Conservation (phyloP, 2,113 vertebrate genomes). For the Piaya cayana region DNA sequence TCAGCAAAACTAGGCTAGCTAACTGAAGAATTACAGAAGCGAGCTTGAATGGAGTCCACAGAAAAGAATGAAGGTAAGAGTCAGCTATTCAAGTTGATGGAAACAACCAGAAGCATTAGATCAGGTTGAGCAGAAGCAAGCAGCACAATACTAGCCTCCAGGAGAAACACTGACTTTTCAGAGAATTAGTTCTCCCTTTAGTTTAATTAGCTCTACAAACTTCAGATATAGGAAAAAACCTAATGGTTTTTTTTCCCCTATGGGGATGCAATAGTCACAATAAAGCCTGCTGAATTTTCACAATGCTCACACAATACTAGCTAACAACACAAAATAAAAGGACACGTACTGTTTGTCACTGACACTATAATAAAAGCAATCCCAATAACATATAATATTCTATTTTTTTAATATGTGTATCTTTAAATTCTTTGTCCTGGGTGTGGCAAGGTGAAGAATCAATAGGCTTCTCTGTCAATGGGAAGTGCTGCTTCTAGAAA, state of each 20-base stretch:
- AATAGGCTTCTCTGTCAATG: background rate
- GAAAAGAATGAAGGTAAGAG: background rate
- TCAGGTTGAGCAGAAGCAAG: background rate
- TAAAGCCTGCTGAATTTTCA: background rate
- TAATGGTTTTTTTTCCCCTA: background rate
- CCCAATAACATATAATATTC: background rate
- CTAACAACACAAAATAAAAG: background rate
- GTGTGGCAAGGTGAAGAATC: conserved; percentile 35
- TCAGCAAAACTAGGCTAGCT: background rate
- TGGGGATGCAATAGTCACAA: background rate
- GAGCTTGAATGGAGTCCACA: background rate
- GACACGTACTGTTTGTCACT: background rate
- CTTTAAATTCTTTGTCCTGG: conserved; percentile 29
- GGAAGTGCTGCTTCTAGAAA: conserved; percentile 9
- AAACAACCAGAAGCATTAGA: background rate
- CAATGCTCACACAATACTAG: background rate
- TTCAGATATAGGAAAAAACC: background rate
- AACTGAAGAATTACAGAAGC: background rate
- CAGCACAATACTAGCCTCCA: background rate
- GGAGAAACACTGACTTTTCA: background rate
- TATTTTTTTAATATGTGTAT: conserved; percentile 26
- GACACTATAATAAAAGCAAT: background rate
- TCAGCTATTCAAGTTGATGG: background rate
- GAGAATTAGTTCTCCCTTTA: background rate
- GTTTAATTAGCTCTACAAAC: background rate